Evolutionary conservation across 2,888 invertebrate genomes (phyloP).

Genomic region (Papilio elwesi): DNA sequence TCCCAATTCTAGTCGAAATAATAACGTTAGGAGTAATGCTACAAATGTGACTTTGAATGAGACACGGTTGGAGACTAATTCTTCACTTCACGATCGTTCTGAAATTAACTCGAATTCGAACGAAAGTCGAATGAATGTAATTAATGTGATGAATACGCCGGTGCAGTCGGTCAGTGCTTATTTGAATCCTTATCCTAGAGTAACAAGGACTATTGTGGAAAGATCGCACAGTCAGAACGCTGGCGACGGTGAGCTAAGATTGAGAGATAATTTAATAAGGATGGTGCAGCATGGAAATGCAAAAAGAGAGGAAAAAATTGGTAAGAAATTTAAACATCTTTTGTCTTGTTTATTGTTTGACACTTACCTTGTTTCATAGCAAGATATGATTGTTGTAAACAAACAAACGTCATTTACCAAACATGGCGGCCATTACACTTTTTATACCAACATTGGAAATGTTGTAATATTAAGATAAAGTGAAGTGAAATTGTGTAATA

Average conservation of each 20-base stretch:
- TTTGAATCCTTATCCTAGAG: slow-evolving; percentile 51
- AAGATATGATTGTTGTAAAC: too few species aligned
- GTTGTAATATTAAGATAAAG: too few species aligned
- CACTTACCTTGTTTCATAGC: background rate
- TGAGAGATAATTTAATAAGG: slow-evolving; percentile 55
- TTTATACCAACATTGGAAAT: too few species aligned
- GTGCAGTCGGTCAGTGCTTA: slow-evolving; percentile 37
- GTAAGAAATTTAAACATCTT: slow-evolving; percentile 53
- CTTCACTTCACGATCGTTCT: slow-evolving; percentile 4
- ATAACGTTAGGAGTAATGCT: slow-evolving; percentile 45
- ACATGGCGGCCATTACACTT: too few species aligned
- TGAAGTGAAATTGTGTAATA: too few species aligned
- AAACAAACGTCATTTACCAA: too few species aligned
- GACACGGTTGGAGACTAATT: background rate
- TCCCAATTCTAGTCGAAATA: slow-evolving; percentile 56
- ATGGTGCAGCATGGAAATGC: slow-evolving; percentile 62
- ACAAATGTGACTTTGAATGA: slow-evolving; percentile 27
- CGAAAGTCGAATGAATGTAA: slow-evolving; percentile 35
- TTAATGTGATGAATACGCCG: slow-evolving; percentile 14
- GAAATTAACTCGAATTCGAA: slow-evolving; percentile 32
- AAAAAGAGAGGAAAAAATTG: slow-evolving; percentile 63
- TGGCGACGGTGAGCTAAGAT: slow-evolving; percentile 59
- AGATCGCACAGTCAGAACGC: slow-evolving; percentile 72
- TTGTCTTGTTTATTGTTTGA: background rate
- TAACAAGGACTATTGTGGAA: slow-evolving; percentile 61